Conservation (phyloP, 2,888 invertebrate species). For the Nineta flava region DNA sequence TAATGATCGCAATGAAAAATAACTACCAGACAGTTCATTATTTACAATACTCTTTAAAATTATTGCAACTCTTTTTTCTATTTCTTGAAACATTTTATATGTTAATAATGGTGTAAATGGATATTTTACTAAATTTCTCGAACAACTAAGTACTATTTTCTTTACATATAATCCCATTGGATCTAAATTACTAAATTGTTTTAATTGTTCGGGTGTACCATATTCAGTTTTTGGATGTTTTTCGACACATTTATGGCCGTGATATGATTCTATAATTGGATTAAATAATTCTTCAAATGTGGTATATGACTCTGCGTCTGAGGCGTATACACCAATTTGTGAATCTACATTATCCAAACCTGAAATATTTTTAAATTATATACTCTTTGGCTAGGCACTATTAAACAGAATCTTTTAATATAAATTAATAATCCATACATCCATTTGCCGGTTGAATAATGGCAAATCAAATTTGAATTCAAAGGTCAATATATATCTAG, state of each 20-base stretch:
- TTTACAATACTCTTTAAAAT: slow-evolving; percentile 20
- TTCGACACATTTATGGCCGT: slow-evolving; percentile 35
- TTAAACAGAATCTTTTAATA: not conserved
- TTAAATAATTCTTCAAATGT: slow-evolving; percentile 48
- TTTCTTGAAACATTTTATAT: slow-evolving; percentile 42
- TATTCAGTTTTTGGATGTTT: slow-evolving; percentile 43
- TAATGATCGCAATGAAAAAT: slow-evolving; percentile 87
- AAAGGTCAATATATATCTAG: too few species aligned
- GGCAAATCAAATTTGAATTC: too few species aligned
- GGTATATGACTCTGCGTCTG: slow-evolving; percentile 50
- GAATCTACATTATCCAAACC: slow-evolving; percentile 50
- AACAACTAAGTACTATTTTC: slow-evolving; percentile 50
- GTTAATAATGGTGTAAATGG: slow-evolving; percentile 52
- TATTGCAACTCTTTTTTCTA: slow-evolving; percentile 34
- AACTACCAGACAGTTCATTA: slow-evolving; percentile 79
- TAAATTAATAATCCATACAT: not conserved
- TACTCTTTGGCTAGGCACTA: not conserved
- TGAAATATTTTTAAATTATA: slow-evolving; percentile 19
- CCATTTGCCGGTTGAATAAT: not conserved
- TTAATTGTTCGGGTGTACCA: slow-evolving; percentile 35
- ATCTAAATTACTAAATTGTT: slow-evolving; percentile 37
- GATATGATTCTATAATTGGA: slow-evolving; percentile 52
- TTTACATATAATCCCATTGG: slow-evolving; percentile 40
- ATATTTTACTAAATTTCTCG: slow-evolving; percentile 40
- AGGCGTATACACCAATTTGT: slow-evolving; percentile 47